Base-by-base conservation (phyloP, 2,113 vertebrate species). In the Tupaia tana region DNA sequence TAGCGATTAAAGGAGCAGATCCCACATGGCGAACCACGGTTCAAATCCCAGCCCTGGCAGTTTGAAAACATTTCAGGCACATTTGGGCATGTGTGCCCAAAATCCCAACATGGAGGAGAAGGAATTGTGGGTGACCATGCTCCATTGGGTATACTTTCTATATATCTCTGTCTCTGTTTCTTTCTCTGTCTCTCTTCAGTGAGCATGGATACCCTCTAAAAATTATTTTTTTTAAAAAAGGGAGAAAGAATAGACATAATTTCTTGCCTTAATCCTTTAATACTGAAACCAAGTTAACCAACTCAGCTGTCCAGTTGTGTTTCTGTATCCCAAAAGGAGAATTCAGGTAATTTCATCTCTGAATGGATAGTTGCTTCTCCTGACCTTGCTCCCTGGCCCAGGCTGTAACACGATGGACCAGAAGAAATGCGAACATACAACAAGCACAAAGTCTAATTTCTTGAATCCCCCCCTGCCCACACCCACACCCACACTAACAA, bases 231-330 rank as follows among this genome's bases (percentile, higher is more conserved):
- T 43, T 43, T 43, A 43, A 43, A 43, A 43, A 43, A 4, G 43
- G 43, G 43, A 96, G 97, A 93, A 52, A 95, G 94, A 95, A 98
- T 19, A 52, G 96, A 79, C 16, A 14, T 94, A 96, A 97, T 98
- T 95, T 97, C 93, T 97, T 88, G 52, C 95, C 2, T 0, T 84
- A 59, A 85, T 59, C 95, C 84, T 96, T 97, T 94, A 93, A 97
- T 61, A 90, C 29, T 73, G 63, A 84, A 95, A 97, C 93, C 90
- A 97, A 97, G 96, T 94, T 92, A 97, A 97, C 80, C 67, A 91
- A 94, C 91, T 97, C n/a, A 70, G 90, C 95, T 92, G 80, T 93
- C 69, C 91, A 79, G 61, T 95, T 97, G 90, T 59, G 61, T 96
- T 91, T 97, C 96, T 97, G 92, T 59, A 88, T 86, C 93, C 93